Evolutionary conservation across 1,140 invertebrate genomes (phyloP).

Genomic region (Brachionus rotundiformis): DNA sequence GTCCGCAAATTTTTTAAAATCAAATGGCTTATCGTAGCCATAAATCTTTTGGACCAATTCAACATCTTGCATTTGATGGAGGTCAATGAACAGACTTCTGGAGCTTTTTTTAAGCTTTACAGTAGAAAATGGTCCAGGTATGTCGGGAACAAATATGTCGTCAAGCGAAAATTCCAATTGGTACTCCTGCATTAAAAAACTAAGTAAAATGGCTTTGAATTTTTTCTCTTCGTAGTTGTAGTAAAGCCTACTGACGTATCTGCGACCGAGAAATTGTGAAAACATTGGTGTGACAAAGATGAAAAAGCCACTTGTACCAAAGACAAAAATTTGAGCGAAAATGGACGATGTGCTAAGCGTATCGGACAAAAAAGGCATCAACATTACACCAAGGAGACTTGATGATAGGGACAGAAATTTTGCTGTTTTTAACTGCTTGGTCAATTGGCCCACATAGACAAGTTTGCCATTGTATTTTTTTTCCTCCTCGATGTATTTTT

Average conservation of each 20-base stretch:
- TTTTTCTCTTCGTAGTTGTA: constrained; percentile 51
- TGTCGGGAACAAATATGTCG: constrained; percentile 42
- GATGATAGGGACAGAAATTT: constrained; percentile 34
- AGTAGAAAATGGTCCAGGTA: constrained; percentile 46
- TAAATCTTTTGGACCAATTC: constrained; percentile 25
- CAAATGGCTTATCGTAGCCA: constrained; percentile 49
- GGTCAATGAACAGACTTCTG: constrained; percentile 33
- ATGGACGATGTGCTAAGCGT: neutral
- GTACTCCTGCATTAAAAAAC: constrained; percentile 49
- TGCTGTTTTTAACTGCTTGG: constrained; percentile 13
- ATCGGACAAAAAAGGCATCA: constrained; percentile 41
- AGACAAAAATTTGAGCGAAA: constrained; percentile 44
- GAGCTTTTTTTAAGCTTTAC: neutral
- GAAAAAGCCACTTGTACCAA: constrained; percentile 49
- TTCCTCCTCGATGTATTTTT: constrained; percentile 48
- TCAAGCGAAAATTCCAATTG: constrained; percentile 15
- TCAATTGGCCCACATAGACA: constrained; percentile 44
- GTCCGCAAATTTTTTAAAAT: constrained; percentile 35
- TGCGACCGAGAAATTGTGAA: constrained; percentile 15
- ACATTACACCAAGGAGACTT: constrained; percentile 29
- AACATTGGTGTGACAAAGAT: constrained; percentile 47
- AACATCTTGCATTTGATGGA: constrained; percentile 18
- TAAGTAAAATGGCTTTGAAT: constrained; percentile 32
- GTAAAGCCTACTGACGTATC: constrained; percentile 41
- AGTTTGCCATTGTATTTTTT: constrained; percentile 51